These are phyloP conservation scores for Mechanitis messenoides DNA, from an alignment of 2,888 invertebrate species.

Conservation along the genomic window DNA sequence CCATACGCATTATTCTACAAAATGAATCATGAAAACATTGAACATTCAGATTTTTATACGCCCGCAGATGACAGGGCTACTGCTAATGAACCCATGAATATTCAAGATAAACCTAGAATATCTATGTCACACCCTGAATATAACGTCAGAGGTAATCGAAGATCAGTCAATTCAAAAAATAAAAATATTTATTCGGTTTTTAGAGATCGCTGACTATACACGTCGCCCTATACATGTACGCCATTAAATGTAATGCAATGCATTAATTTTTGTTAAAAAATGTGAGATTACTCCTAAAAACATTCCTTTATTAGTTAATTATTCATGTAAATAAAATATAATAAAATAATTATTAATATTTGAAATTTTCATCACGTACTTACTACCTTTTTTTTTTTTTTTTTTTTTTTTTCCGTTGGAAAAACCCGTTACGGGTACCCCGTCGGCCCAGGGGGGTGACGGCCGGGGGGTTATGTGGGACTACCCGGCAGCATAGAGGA, in stretches of 20 bases:
- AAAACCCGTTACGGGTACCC: no score
- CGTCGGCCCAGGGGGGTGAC: no score
- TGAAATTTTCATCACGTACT: no score
- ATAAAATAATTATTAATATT: no score
- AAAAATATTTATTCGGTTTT: conserved; percentile 11
- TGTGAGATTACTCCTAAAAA: no score
- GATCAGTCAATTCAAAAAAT: conserved; percentile 18
- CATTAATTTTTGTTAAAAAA: not conserved
- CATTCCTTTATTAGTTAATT: no score
- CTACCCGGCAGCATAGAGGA: no score
- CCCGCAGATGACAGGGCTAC: conserved; percentile 21
- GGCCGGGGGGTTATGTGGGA: no score
- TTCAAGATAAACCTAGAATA: not conserved
- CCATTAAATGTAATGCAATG: not conserved
- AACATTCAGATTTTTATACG: conserved; percentile 22
- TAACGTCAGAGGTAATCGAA: conserved; percentile 20
- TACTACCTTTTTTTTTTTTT: no score
- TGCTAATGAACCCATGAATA: not conserved
- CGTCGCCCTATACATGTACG: not conserved
- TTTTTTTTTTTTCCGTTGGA: no score
- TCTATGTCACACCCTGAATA: conserved; percentile 9
- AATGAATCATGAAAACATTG: conserved; percentile 42
- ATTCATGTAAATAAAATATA: no score
- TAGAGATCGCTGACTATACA: conserved; percentile 8
- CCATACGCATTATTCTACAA: conserved; percentile 56